phyloP scores from a whole-genome alignment of 2,888 invertebrate genomes.

The Macropis europaea region DNA sequence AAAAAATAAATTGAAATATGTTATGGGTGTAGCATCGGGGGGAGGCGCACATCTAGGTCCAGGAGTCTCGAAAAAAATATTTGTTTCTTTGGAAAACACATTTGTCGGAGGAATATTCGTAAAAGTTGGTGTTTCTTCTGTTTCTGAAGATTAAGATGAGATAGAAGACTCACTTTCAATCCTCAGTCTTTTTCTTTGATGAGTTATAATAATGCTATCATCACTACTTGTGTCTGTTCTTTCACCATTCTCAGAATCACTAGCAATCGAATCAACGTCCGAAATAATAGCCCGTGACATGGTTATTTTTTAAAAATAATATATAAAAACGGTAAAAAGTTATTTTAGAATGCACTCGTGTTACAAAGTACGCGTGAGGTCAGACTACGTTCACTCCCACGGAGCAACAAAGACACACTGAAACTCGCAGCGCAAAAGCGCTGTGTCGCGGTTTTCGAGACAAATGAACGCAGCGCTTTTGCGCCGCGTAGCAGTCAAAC shows the following conservation, averaged over 20 bases:
- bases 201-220: slow-evolving; percentile 24
- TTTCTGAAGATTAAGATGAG: too few relatives aligned
- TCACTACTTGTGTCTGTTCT: slow-evolving; percentile 22
- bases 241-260: slow-evolving; percentile 24
- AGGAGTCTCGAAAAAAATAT: too few relatives aligned
- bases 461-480: background rate
- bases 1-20: too few relatives aligned
- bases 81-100: too few relatives aligned
- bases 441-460: background rate
- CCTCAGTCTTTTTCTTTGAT: slow-evolving; percentile 13
- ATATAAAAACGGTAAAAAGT: slow-evolving; percentile 19
- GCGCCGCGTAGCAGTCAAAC: background rate
- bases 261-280: slow-evolving; percentile 22
- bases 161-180: slow-evolving; percentile 18
- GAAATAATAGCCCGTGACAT: slow-evolving; percentile 23
- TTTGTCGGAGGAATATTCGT: too few relatives aligned
- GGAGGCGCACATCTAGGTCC: too few relatives aligned
- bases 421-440: background rate
- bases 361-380: background rate
- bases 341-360: too few relatives aligned
- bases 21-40: too few relatives aligned
- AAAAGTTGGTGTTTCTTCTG: too few relatives aligned
- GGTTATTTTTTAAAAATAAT: slow-evolving; percentile 22
- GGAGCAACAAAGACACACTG: background rate
- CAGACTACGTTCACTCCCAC: too few relatives aligned